These are phyloP conservation scores for Rhopalosiphum maidis DNA, from an alignment of 1,140 invertebrate genomes.

Conservation along the genomic window DNA sequence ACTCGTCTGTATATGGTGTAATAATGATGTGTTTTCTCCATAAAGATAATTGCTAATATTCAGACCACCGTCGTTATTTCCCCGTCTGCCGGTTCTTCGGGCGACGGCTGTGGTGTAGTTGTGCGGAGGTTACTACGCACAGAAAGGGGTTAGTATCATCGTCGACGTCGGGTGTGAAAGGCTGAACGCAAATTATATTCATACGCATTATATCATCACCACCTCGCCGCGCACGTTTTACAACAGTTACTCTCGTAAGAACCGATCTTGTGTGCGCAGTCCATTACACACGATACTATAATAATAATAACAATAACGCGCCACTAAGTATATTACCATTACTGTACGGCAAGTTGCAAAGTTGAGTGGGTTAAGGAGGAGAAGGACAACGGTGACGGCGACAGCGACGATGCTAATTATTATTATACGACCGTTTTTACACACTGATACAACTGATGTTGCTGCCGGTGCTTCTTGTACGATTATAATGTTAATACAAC, in stretches of 20 bases:
- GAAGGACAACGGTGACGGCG: not conserved
- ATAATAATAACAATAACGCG: not conserved
- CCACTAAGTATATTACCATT: not conserved
- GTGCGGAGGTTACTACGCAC: not conserved
- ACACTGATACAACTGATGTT: not conserved
- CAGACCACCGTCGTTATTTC: not conserved
- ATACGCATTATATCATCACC: not conserved
- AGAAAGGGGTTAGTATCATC: not conserved
- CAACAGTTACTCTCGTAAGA: not conserved
- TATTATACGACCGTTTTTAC: slow-evolving; percentile 2
- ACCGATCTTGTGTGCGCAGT: not conserved
- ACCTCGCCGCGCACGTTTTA: not conserved
- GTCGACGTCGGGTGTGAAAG: not conserved
- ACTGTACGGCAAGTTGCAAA: not conserved
- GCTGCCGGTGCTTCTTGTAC: not conserved
- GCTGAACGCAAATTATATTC: slow-evolving; percentile 4
- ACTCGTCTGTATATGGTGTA: not conserved
- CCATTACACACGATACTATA: not conserved
- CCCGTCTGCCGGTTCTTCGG: too few species aligned
- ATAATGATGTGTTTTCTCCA: not conserved
- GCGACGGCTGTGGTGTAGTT: not conserved
- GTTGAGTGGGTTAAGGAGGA: not conserved
- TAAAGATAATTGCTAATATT: slow-evolving; percentile 36
- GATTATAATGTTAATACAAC: not conserved
- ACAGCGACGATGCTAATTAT: not conserved